Evolutionary conservation across 2,888 invertebrate genomes (phyloP).

Genomic region (Teleiodes luculella): DNA sequence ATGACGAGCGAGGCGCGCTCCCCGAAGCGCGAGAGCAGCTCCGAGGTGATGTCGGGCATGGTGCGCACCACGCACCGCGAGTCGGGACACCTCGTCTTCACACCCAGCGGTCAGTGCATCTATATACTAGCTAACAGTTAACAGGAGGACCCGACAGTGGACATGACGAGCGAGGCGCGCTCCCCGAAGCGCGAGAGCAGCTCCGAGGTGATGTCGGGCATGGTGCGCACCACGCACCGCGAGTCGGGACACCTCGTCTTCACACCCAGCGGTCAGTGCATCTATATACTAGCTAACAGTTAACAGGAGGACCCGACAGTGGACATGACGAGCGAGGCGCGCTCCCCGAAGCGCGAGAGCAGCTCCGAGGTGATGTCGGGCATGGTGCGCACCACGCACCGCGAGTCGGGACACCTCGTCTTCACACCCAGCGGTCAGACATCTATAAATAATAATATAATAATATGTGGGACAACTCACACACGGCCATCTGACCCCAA

Average conservation of each 20-base stretch:
- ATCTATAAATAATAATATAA: too few relatives aligned
- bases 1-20: conserved; percentile 50
- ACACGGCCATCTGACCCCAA: too few relatives aligned
- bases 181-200: conserved; percentile 57
- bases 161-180: conserved; percentile 54
- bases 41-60: conserved; percentile 72
- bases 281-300: neutral
- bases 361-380: conserved; percentile 70
- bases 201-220: conserved; percentile 70
- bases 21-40: conserved; percentile 59
- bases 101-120: conserved; percentile 56
- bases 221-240: conserved; percentile 72
- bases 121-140: neutral
- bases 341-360: conserved; percentile 52
- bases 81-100: conserved; percentile 68
- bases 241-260: conserved; percentile 70
- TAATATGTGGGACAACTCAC: too few relatives aligned
- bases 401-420: conserved; percentile 67
- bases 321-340: conserved; percentile 59
- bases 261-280: conserved; percentile 61
- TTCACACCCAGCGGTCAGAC: conserved; percentile 70
- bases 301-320: conserved; percentile 46
- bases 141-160: conserved; percentile 50
- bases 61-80: conserved; percentile 72
- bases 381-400: conserved; percentile 72